Evolutionary conservation across 2,888 invertebrate species (phyloP).

Genomic region (Phaonia tiefii): DNA sequence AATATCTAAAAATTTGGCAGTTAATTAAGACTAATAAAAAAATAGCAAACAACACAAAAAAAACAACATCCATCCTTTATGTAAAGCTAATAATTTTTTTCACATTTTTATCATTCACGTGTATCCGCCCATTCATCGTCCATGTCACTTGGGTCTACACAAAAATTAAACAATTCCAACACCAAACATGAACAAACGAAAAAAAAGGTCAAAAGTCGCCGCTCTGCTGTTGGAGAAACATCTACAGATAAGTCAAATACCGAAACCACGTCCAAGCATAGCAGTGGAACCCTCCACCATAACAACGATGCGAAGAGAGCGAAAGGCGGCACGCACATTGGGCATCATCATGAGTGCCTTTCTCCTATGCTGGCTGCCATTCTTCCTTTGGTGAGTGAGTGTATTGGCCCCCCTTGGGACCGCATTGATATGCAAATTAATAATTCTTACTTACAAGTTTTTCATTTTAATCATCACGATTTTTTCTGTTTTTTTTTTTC

Average conservation of each 20-base stretch:
- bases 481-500: slow-evolving; percentile 11
- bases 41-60: not conserved
- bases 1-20: slow-evolving; percentile 9
- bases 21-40: slow-evolving; percentile 47
- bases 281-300: slow-evolving; percentile 89
- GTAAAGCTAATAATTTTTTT: slow-evolving; percentile 60
- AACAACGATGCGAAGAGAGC: slow-evolving; percentile 92
- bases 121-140: slow-evolving; percentile 7
- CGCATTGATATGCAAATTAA: slow-evolving; percentile 23
- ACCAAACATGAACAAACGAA: not conserved
- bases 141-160: slow-evolving; percentile 1
- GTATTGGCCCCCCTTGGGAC: slow-evolving; percentile 7
- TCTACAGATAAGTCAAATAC: slow-evolving; percentile 93
- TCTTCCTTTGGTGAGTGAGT: slow-evolving; percentile 90
- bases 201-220: slow-evolving; percentile 90
- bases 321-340: slow-evolving; percentile 95
- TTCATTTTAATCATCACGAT: not conserved
- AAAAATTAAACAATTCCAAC: not conserved
- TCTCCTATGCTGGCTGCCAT: slow-evolving; percentile 96
- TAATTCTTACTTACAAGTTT: slow-evolving; percentile 8
- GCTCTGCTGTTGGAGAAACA: slow-evolving; percentile 93
- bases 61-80: not conserved
- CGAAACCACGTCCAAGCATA: slow-evolving; percentile 85
- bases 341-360: slow-evolving; percentile 98
- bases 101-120: slow-evolving; percentile 45